Evolutionary conservation across 37 sponge, comb jelly and placozoan genomes (phyloP).

Genomic region (Spongilla lacustris): DNA sequence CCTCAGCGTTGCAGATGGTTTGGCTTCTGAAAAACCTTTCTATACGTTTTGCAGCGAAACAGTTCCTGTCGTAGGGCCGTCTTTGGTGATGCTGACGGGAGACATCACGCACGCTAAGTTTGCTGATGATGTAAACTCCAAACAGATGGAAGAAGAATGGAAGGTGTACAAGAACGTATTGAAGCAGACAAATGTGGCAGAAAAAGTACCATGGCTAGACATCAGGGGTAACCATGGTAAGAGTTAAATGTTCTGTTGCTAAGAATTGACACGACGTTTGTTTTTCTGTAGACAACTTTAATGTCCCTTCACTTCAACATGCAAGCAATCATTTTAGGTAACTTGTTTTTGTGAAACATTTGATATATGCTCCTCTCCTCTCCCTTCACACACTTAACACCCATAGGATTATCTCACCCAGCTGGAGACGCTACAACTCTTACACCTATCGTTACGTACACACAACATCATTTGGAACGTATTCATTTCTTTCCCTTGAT

Average conservation of each 20-base stretch:
- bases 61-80: constrained; percentile 24
- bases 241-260: neutral
- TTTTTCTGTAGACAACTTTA: constrained; percentile 55
- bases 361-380: neutral
- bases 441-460: constrained; percentile 64
- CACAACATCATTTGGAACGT: constrained; percentile 69
- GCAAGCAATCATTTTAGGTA: constrained; percentile 24
- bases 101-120: constrained; percentile 87
- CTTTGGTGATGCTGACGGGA: constrained; percentile 73
- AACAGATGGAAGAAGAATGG: constrained; percentile 82
- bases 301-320: constrained; percentile 40
- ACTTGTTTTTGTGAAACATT: neutral
- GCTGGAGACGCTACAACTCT: constrained; percentile 25
- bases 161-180: constrained; percentile 55
- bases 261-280: neutral
- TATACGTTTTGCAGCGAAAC: constrained; percentile 30
- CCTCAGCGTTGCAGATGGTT: constrained; percentile 45
- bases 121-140: constrained; percentile 50
- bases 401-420: constrained; percentile 43
- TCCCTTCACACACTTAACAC: neutral
- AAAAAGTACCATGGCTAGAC: constrained; percentile 77
- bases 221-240: constrained; percentile 90
- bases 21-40: neutral
- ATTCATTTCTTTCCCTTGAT: constrained; percentile 84
- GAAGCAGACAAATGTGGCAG: constrained; percentile 34